Percentiles rank a stretch among this genome's conserved stretches.
phyloP scores from a whole-genome alignment of 1,140 invertebrate species.

The Episyrphus balteatus region DNA sequence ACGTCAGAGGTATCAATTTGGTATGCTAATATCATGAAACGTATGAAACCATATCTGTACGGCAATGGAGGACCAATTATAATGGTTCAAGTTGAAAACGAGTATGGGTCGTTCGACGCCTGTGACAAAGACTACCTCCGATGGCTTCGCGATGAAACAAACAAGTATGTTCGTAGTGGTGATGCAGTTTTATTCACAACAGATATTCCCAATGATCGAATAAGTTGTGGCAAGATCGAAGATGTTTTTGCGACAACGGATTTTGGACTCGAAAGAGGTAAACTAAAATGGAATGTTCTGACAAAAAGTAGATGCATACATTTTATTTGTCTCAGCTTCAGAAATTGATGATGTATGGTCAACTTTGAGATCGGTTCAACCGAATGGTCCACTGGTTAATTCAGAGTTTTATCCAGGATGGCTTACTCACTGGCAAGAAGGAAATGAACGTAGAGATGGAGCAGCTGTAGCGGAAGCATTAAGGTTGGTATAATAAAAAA shows the following conservation, averaged over 20 bases:
- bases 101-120: slow-evolving; percentile 60
- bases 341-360: slow-evolving; percentile 4
- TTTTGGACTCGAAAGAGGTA: slow-evolving; percentile 43
- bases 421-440: slow-evolving; percentile 68
- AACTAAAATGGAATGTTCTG: no score
- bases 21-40: slow-evolving; percentile 44
- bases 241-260: slow-evolving; percentile 58
- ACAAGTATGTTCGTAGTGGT: slow-evolving; percentile 40
- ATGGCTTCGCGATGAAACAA: slow-evolving; percentile 47
- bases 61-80: slow-evolving; percentile 66
- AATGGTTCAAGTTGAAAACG: slow-evolving; percentile 70
- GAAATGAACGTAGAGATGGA: slow-evolving; percentile 41
- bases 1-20: slow-evolving; percentile 46
- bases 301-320: no score
- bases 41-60: slow-evolving; percentile 47
- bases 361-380: slow-evolving; percentile 41
- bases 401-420: slow-evolving; percentile 78
- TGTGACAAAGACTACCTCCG: slow-evolving; percentile 54
- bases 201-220: slow-evolving; percentile 40
- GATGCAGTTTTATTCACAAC: slow-evolving; percentile 61
- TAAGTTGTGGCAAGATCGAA: slow-evolving; percentile 50
- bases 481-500: slow-evolving; percentile 45
- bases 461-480: slow-evolving; percentile 43
- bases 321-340: neutral
- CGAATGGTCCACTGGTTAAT: slow-evolving; percentile 61